phyloP scores from a whole-genome alignment of 2,888 invertebrate species.

The Hybos culiciformis region DNA sequence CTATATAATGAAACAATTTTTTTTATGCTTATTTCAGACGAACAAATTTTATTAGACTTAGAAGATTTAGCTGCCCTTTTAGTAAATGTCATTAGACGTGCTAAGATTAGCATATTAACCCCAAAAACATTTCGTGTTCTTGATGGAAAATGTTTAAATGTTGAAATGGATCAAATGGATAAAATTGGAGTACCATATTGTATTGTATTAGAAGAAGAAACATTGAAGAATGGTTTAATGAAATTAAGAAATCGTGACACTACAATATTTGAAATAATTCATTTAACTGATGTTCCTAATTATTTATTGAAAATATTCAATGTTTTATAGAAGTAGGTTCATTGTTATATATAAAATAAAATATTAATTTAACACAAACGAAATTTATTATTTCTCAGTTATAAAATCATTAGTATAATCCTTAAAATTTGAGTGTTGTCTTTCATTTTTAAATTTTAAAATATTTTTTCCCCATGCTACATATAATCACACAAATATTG shows the following conservation, averaged over 20 bases:
- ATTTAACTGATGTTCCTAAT: slow-evolving; percentile 47
- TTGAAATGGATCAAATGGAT: slow-evolving; percentile 40
- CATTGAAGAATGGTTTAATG: slow-evolving; percentile 57
- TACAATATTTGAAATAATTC: slow-evolving; percentile 55
- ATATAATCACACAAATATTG: slow-evolving; percentile 64
- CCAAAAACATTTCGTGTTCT: slow-evolving; percentile 21
- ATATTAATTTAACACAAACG: no score
- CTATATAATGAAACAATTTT: not conserved
- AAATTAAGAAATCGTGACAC: slow-evolving; percentile 50
- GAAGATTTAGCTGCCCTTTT: slow-evolving; percentile 42
- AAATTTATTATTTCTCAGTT: no score
- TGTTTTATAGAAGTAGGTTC: no score
- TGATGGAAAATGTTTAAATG: slow-evolving; percentile 17
- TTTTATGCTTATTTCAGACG: slow-evolving; percentile 15
- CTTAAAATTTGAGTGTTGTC: not conserved
- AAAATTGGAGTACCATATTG: slow-evolving; percentile 59
- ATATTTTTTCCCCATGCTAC: slow-evolving; percentile 21
- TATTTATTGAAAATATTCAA: slow-evolving; percentile 44
- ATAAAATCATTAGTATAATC: no score
- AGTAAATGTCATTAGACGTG: slow-evolving; percentile 38
- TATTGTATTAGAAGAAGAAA: slow-evolving; percentile 50
- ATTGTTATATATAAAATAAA: no score
- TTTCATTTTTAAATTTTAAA: not conserved
- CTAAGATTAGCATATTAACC: slow-evolving; percentile 33
- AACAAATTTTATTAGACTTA: slow-evolving; percentile 34